Evolutionary conservation across 2,888 invertebrate genomes (phyloP), one percentile per base, ranked within the genome.

Genomic region (Eupithecia inturbata): DNA sequence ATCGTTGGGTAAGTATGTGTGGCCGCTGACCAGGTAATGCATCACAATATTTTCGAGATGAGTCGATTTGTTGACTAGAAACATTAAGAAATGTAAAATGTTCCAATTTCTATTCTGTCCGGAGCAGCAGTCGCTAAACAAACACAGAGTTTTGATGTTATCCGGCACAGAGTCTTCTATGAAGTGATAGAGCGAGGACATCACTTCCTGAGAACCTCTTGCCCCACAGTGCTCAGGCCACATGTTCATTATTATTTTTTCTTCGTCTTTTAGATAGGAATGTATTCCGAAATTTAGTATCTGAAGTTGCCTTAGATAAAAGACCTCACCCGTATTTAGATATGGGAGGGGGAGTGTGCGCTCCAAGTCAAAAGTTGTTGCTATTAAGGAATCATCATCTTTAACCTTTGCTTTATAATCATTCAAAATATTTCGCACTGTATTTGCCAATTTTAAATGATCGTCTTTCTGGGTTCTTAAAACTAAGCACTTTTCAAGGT

Each of bases 51-150:
- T 74, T 74, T 77, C 72, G 74, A 77, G 74, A 77, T 77, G 67
- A 70, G 74, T 64, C 67, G 68, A 74, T 73, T 77, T 77, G 74
- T 77, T 74, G 70, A 77, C 77, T 60, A 72, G 73, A 73, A 62
- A 77, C 73, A 77, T 77, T 71, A 76, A 74, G 73, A 78, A 75
- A 70, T 77, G 77, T 26, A 75, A 77, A 74, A 77, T 70, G 72
- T 77, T 77, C 76, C 76, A 76, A 71, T 76, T 78, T 76, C 76
- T 73, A 71, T n/a, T n/a, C n/a, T 78, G 77, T 71, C 72, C 76
- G 53, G 77, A 76, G 70, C 76, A 78, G 67, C 75, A 75, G 71
- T 74, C 74, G 45, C 74, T 74, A 74, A 74, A 74, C 67, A 74
- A 71, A 71, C 68, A 75, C 72, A 75, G 63, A 16, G 72, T 67